Base-by-base conservation (phyloP, 1,140 invertebrate species). In the Pseudomyrmex sp. region DNA sequence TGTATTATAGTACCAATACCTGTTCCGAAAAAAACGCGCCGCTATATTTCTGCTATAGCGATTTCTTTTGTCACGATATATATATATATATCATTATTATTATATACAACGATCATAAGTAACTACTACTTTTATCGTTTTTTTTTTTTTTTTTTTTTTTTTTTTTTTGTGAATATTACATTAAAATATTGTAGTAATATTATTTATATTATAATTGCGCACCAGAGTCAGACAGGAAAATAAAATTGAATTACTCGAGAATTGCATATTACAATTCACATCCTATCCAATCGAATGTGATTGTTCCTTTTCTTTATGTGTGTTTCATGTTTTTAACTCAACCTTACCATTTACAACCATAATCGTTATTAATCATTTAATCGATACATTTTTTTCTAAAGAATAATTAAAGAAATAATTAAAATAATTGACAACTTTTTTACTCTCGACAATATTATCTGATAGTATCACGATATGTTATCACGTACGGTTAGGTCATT, bases 201-300 rank as follows among this genome's bases (percentile, higher is more conserved):
- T 92, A 92, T 92, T 35, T 92, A 90, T 92, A 92, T 92, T 92
- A 92, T 90, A 92, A 93, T 89, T 88, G 88, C 90, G 91, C 90
- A 91, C 85, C 74, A 90, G 74, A 90, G 88, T 80, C 86, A 91
- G 84, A 93, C 48, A 69, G 63, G 74, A 66, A 90, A 88, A 89
- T 83, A 88, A 88, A 74, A 87, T 84, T 68, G 70, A 79, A 85
- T 88, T 85, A 88, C 82, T 52, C 44, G 62, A 87, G 56, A 56
- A 50, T 10, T 44, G n/a, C 9, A 35, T 59, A 54, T n/a, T 35
- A 2, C 58, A 70, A 80, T 48, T 70, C 44, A 13, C n/a, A 48
- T 5, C 66, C 3, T 48, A 50, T 18, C 50, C 18, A 9, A 69
- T 7, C 46, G 46, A 7, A 61, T 4, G 10, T 18, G 1, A 20